Conservation (phyloP, 2,888 invertebrate genomes). For the Rapana venosa region DNA sequence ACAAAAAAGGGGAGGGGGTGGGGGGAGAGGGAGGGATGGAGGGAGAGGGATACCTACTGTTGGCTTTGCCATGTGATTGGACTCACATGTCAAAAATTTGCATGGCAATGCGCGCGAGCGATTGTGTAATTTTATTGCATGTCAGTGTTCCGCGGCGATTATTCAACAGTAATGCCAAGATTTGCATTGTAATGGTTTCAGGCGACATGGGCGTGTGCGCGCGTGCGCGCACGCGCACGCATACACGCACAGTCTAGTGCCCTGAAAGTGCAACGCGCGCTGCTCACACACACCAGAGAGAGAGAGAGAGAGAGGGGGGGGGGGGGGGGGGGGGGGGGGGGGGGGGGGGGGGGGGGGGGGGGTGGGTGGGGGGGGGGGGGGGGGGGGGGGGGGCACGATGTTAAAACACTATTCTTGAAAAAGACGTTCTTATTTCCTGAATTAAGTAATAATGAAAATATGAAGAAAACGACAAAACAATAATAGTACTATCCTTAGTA, state of each 20-base stretch:
- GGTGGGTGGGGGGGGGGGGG: too few species aligned
- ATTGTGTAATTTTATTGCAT: conserved; percentile 38
- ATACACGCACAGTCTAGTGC: neutral
- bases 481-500: too few species aligned
- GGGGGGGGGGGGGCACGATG: too few species aligned
- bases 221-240: neutral
- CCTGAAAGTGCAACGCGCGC: neutral
- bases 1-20: neutral
- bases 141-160: conserved; percentile 31
- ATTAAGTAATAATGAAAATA: too few species aligned
- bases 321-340: too few species aligned
- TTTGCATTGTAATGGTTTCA: conserved; percentile 23
- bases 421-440: too few species aligned
- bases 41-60: neutral
- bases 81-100: conserved; percentile 40
- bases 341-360: too few species aligned
- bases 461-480: too few species aligned
- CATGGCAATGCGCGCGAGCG: conserved; percentile 32
- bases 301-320: too few species aligned
- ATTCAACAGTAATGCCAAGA: conserved; percentile 27
- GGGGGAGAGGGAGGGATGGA: neutral
- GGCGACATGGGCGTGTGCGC: neutral
- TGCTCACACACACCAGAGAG: neutral
- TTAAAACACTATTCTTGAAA: too few species aligned
- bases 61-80: conserved; percentile 16